Evolutionary conservation across 2,113 vertebrate genomes (phyloP).

Genomic region (Albula glossodonta): DNA sequence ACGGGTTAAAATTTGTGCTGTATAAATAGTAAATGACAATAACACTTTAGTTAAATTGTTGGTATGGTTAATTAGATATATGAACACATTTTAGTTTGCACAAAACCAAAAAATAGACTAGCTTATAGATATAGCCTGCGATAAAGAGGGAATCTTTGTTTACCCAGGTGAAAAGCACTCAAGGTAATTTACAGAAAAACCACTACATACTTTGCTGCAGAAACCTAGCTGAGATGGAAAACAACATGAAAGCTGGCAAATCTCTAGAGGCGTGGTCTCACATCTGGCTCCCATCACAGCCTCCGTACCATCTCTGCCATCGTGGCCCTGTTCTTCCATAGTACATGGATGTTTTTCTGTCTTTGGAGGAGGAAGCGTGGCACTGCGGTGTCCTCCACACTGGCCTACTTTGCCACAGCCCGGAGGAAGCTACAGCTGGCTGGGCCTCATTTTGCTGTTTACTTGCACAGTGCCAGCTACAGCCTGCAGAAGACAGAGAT

Average conservation of each 20-base stretch:
- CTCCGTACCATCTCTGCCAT: neutral
- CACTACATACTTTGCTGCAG: neutral
- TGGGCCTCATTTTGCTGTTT: neutral
- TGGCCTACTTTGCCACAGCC: neutral
- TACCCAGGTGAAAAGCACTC: too few relatives aligned
- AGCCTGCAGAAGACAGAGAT: neutral
- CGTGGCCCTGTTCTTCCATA: neutral
- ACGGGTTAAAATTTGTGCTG: too few relatives aligned
- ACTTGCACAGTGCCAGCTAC: neutral
- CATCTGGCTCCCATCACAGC: conserved; percentile 1
- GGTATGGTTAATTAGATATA: too few relatives aligned
- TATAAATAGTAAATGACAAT: too few relatives aligned
- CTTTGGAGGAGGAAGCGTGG: neutral
- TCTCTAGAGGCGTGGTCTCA: neutral
- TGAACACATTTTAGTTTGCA: too few relatives aligned
- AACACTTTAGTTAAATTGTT: too few relatives aligned
- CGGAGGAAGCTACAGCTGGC: neutral
- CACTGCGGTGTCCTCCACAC: neutral
- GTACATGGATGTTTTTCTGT: neutral
- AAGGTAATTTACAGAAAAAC: too few relatives aligned
- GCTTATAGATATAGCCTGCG: too few relatives aligned
- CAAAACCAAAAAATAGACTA: too few relatives aligned
- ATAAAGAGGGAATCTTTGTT: too few relatives aligned
- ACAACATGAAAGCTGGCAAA: neutral
- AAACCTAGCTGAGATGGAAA: neutral